Conservation (phyloP, 2,797 vertebrate genomes). For the Acanthurus lineatus region DNA sequence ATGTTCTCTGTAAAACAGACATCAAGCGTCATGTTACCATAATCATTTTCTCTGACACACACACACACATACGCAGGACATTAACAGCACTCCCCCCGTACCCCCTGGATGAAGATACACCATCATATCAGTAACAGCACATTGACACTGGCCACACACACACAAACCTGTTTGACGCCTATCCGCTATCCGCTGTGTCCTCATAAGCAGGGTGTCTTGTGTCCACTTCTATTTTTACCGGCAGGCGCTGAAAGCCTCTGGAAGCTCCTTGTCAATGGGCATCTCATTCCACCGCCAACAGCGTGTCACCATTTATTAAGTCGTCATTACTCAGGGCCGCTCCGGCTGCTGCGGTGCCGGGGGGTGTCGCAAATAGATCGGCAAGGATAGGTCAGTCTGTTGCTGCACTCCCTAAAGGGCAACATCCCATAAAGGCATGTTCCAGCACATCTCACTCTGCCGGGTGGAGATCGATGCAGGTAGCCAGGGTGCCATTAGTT, state of each 20-base stretch:
- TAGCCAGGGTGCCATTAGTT: slow-evolving; percentile 65
- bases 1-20: slow-evolving; percentile 69
- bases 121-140: slow-evolving; percentile 75
- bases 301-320: slow-evolving; percentile 86
- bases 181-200: slow-evolving; percentile 60
- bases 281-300: slow-evolving; percentile 76
- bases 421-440: slow-evolving; percentile 57
- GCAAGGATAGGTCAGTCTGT: slow-evolving; percentile 73
- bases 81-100: slow-evolving; percentile 62
- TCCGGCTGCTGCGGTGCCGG: slow-evolving; percentile 55
- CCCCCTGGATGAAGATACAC: slow-evolving; percentile 68
- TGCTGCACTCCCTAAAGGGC: slow-evolving; percentile 79
- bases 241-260: slow-evolving; percentile 83
- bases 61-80: slow-evolving; percentile 44
- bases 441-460: slow-evolving; percentile 68
- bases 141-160: slow-evolving; percentile 69
- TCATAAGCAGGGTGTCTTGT: slow-evolving; percentile 76
- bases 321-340: slow-evolving; percentile 82
- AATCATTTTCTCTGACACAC: slow-evolving; percentile 71
- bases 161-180: slow-evolving; percentile 63
- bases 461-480: slow-evolving; percentile 69
- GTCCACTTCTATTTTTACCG: slow-evolving; percentile 85
- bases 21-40: slow-evolving; percentile 61
- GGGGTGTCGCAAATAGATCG: slow-evolving; percentile 75
- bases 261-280: slow-evolving; percentile 83